Percentiles rank a stretch among this genome's conserved stretches.
Evolutionary conservation across 2,888 invertebrate species (phyloP).

Genomic region (Archips crataeganus): DNA sequence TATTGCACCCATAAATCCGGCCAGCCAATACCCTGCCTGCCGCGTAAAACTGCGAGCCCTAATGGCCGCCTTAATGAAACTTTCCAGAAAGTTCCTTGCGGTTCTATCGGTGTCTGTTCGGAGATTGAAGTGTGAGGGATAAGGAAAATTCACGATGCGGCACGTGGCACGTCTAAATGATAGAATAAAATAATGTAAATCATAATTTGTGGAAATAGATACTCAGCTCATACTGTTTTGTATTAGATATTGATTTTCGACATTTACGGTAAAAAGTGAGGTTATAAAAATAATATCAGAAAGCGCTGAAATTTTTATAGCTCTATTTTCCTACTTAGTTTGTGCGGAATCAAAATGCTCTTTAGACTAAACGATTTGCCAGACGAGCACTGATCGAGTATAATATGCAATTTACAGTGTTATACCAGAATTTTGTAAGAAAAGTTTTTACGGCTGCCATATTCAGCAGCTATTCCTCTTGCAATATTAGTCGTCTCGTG

Average conservation of each 20-base stretch:
- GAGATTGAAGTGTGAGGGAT: constrained; percentile 35
- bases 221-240: too few species aligned
- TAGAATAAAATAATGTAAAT: background rate
- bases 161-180: background rate
- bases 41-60: constrained; percentile 54
- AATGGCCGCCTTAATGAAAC: constrained; percentile 63
- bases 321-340: background rate
- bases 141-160: constrained; percentile 18
- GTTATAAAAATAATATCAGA: background rate
- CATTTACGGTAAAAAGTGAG: too few species aligned
- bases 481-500: constrained; percentile 22
- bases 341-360: background rate
- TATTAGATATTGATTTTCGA: background rate
- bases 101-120: constrained; percentile 21
- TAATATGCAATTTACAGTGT: constrained; percentile 30
- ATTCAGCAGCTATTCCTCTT: constrained; percentile 35
- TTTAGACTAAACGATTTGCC: background rate
- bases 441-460: constrained; percentile 33
- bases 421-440: constrained; percentile 16
- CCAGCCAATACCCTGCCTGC: constrained; percentile 56
- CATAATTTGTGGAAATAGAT: background rate
- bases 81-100: constrained; percentile 45
- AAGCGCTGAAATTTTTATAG: background rate
- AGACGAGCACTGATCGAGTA: constrained; percentile 16
- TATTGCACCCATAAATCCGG: constrained; percentile 69